Base-by-base conservation (phyloP, 2,113 vertebrate genomes). In the Protomyctophum bolini region DNA sequence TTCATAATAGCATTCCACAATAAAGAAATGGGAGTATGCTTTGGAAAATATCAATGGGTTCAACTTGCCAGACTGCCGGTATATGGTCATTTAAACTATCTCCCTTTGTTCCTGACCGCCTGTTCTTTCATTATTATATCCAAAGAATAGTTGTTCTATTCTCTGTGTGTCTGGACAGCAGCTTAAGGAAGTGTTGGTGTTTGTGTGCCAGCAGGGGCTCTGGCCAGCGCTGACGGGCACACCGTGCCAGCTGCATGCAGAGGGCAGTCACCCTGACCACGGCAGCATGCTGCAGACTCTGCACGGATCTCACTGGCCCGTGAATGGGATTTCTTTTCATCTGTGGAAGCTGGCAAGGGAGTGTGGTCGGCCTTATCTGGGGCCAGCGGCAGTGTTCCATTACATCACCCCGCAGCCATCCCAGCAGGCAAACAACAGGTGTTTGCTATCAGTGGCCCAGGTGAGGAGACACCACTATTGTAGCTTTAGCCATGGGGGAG, bases 271-370 rank as follows among this genome's bases (percentile, higher is more conserved):
- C 82, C 82, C 80, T 83, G 85, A 86, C 80, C 68, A 57, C 48
- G 66, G 63, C 63, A 63, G 21, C 49, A 21, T 75, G 59, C 52
- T 55, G 54, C 57, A 73, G 75, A 83, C 33, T 33, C 33, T 54
- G 82, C 68, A 47, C 62, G 3, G 65, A 29, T 55, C 58, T 63
- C 70, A 71, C 75, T 68, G 76, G 70, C 85, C 72, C 71, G 70
- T 12, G 76, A 21, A 15, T 66, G 50, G 46, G 61, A 76, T 75
- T 67, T 68, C 10, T 61, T 86, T 84, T 87, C 66, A 85, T 85
- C 84, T 83, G 58, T 58, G 55, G 62, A 66, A 74, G 51, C 73
- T 79, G 76, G 77, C 79, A 65, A 41, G 68, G 10, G 52, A 56
- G 8, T 8, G 55, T 15, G 55, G 55, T 56, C 15, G n/a, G 14